Evolutionary conservation across 1,140 invertebrate species (phyloP).

Genomic region (Vanessa tameamea): DNA sequence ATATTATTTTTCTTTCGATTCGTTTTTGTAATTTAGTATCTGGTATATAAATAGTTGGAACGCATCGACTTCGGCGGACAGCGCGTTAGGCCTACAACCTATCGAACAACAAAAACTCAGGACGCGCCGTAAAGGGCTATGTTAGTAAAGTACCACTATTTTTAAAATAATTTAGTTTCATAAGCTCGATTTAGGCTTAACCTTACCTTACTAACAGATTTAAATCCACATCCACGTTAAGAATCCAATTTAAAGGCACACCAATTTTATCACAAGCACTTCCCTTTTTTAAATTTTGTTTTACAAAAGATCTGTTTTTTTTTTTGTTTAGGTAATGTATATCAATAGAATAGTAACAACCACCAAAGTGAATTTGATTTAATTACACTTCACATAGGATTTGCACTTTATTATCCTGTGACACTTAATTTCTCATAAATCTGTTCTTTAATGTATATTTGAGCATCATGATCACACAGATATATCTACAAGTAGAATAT

Average conservation of each 20-base stretch:
- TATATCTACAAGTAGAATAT: not conserved
- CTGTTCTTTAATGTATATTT: not conserved
- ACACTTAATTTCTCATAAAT: not conserved
- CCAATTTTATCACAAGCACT: slow-evolving; percentile 39
- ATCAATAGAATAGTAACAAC: not conserved
- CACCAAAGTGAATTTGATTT: not conserved
- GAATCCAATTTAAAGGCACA: slow-evolving; percentile 61
- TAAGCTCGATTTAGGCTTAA: slow-evolving; percentile 14
- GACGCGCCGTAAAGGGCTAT: slow-evolving; percentile 11
- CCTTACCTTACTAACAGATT: slow-evolving; percentile 59
- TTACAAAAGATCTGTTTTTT: not conserved
- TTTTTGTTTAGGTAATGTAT: slow-evolving; percentile 1
- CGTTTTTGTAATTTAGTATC: not conserved
- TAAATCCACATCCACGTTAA: slow-evolving; percentile 53
- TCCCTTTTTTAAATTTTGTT: slow-evolving; percentile 21
- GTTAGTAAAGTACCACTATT: slow-evolving; percentile 9
- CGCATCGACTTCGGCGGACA: slow-evolving; percentile 36
- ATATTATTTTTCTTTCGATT: too few relatives aligned
- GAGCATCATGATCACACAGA: not conserved
- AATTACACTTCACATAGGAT: not conserved
- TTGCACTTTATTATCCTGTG: not conserved
- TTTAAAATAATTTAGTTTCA: not conserved
- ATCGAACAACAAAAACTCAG: slow-evolving; percentile 32
- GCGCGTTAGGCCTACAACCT: slow-evolving; percentile 59
- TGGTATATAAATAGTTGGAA: slow-evolving; percentile 11